A percentile compares a stretch with the other conserved stretches of the same genome.
These are phyloP conservation scores for Hydrophis major DNA, from an alignment of 2,797 vertebrate genomes.

Conservation along the genomic window DNA sequence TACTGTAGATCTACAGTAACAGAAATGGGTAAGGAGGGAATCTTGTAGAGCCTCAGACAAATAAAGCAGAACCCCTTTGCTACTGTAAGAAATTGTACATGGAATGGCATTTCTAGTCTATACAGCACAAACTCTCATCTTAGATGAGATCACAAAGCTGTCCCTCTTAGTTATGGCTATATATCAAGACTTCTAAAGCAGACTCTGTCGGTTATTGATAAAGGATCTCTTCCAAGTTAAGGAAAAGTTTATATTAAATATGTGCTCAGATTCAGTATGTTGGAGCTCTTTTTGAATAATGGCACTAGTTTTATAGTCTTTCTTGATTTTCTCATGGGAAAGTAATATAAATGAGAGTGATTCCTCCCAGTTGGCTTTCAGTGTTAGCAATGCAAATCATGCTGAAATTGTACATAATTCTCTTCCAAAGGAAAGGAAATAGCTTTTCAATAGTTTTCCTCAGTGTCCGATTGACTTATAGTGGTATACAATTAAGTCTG, in stretches of 20 bases:
- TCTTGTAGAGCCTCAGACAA: not conserved
- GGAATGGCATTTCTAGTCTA: not conserved
- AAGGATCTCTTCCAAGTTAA: not conserved
- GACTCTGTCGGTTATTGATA: not conserved
- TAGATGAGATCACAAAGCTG: not conserved
- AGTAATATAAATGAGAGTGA: conserved; percentile 86
- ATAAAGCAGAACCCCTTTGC: not conserved
- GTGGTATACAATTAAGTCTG: conserved; percentile 83
- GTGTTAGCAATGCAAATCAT: conserved; percentile 80
- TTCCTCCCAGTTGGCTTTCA: conserved; percentile 82
- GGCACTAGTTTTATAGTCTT: conserved; percentile 78
- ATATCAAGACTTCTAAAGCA: not conserved
- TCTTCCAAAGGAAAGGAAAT: conserved; percentile 90
- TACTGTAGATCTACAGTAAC: not conserved
- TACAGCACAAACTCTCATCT: not conserved
- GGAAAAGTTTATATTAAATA: conserved; percentile 64
- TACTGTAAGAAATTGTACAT: not conserved
- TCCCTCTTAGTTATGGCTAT: not conserved
- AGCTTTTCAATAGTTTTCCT: conserved; percentile 88
- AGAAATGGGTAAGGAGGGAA: not conserved
- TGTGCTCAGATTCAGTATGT: conserved; percentile 70
- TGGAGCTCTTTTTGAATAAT: conserved; percentile 77
- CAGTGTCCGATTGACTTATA: conserved; percentile 87
- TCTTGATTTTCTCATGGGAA: conserved; percentile 86
- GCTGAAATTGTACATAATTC: conserved; percentile 87